A percentile compares a stretch with the other conserved stretches of the same genome.
phyloP scores from a whole-genome alignment of 2,888 invertebrate genomes.

The Phyto melanocephala region DNA sequence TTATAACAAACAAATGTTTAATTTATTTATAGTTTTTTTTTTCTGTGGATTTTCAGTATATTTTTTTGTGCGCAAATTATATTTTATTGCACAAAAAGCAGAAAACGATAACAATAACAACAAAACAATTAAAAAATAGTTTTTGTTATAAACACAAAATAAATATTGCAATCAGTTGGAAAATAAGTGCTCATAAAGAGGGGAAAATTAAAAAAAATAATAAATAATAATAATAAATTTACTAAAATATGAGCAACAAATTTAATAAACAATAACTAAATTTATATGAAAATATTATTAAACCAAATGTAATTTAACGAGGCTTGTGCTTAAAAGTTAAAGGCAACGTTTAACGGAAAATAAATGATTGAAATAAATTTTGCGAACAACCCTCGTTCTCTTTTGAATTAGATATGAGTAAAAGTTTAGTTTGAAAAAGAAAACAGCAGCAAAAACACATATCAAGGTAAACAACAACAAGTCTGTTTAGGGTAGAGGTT shows the following conservation, averaged over 20 bases:
- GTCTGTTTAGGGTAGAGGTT: background rate
- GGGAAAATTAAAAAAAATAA: no score
- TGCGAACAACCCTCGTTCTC: background rate
- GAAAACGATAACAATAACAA: background rate
- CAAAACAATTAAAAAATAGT: background rate
- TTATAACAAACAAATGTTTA: background rate
- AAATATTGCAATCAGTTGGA: conserved; percentile 36
- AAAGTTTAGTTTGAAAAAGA: conserved; percentile 25
- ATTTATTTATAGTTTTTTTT: conserved; percentile 7
- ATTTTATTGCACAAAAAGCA: conserved; percentile 36
- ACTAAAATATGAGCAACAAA: conserved; percentile 31
- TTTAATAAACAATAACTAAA: background rate
- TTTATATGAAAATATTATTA: conserved; percentile 2
- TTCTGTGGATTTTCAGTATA: background rate
- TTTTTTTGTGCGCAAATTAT: conserved; percentile 24
- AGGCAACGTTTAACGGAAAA: no score
- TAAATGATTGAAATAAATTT: no score
- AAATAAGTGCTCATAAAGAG: conserved; percentile 18
- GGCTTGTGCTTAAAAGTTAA: no score
- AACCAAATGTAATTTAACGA: background rate
- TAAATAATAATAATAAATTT: conserved; percentile 32
- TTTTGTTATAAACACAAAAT: conserved; percentile 26
- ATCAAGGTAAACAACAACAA: conserved; percentile 45
- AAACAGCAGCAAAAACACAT: conserved; percentile 9
- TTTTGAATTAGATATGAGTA: conserved; percentile 2